Evolutionary conservation across 2,888 invertebrate species (phyloP).

Genomic region (Brachyopa scutellaris): DNA sequence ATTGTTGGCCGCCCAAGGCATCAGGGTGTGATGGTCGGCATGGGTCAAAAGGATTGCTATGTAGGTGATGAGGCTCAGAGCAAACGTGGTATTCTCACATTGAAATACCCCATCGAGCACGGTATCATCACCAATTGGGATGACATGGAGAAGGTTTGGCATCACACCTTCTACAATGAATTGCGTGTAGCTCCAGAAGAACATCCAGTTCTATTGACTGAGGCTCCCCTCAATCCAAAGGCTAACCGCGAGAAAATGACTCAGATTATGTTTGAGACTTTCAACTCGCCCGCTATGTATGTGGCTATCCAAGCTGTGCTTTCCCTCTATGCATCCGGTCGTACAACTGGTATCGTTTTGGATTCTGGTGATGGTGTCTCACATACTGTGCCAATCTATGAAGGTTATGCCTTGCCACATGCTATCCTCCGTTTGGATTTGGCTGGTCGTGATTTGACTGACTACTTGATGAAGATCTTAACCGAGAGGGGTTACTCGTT

Average conservation of each 20-base stretch:
- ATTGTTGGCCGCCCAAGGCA: constrained; percentile 97
- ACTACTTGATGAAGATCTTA: constrained; percentile 97
- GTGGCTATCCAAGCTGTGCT: constrained; percentile 97
- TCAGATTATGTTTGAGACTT: constrained; percentile 96
- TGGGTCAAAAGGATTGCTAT: constrained; percentile 98
- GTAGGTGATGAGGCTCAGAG: constrained; percentile 98
- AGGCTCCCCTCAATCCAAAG: constrained; percentile 94
- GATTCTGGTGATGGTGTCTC: constrained; percentile 98
- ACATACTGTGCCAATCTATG: constrained; percentile 97
- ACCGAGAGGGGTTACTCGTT: constrained; percentile 95
- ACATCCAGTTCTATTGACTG: constrained; percentile 93
- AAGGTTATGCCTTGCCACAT: constrained; percentile 95
- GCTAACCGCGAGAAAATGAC: constrained; percentile 96
- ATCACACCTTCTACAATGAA: constrained; percentile 99
- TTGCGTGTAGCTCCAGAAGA: constrained; percentile 97
- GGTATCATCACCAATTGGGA: constrained; percentile 99
- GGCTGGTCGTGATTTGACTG: constrained; percentile 96
- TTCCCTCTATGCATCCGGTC: constrained; percentile 96
- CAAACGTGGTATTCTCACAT: constrained; percentile 97
- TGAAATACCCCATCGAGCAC: constrained; percentile 98
- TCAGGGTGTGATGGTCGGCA: constrained; percentile 98
- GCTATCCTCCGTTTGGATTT: constrained; percentile 96
- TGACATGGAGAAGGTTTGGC: constrained; percentile 99
- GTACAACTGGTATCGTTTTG: constrained; percentile 97
- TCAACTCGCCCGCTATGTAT: constrained; percentile 97